Percentiles rank a stretch among this genome's conserved stretches.
Conservation (phyloP, 2,113 vertebrate species). For the Corythornis cristatus region DNA sequence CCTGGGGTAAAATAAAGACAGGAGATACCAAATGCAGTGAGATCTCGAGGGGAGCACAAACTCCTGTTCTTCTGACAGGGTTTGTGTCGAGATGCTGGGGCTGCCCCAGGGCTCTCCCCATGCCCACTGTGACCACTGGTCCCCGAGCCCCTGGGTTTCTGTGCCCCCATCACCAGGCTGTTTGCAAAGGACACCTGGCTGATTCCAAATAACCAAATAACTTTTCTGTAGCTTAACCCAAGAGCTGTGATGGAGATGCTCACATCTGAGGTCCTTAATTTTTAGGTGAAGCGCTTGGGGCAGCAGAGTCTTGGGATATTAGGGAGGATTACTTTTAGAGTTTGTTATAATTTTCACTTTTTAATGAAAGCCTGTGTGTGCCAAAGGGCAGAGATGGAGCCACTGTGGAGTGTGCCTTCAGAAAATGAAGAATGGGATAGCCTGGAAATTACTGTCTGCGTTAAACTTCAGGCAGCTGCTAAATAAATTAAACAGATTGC, state of each 20-base stretch:
- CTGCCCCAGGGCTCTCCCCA: neutral
- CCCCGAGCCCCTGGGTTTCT: accelerated
- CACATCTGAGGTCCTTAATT: neutral
- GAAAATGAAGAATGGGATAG: neutral
- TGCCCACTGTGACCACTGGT: accelerated
- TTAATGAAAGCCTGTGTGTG: neutral
- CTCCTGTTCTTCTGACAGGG: neutral
- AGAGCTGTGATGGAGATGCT: neutral
- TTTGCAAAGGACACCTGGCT: neutral
- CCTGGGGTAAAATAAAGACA: neutral
- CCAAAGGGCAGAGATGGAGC: neutral
- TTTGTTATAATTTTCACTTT: neutral
- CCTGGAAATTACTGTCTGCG: neutral
- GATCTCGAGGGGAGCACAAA: neutral
- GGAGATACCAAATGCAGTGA: neutral
- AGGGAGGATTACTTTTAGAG: neutral
- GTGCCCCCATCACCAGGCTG: neutral
- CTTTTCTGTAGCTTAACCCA: neutral
- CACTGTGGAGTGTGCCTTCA: accelerated
- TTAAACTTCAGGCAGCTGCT: neutral
- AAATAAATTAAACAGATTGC: neutral
- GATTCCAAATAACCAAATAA: neutral
- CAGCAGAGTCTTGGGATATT: neutral
- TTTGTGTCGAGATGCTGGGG: too few relatives aligned
- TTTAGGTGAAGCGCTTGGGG: neutral